Evolutionary conservation across 2,113 vertebrate genomes (phyloP).

Genomic region (Polyodon spathula): DNA sequence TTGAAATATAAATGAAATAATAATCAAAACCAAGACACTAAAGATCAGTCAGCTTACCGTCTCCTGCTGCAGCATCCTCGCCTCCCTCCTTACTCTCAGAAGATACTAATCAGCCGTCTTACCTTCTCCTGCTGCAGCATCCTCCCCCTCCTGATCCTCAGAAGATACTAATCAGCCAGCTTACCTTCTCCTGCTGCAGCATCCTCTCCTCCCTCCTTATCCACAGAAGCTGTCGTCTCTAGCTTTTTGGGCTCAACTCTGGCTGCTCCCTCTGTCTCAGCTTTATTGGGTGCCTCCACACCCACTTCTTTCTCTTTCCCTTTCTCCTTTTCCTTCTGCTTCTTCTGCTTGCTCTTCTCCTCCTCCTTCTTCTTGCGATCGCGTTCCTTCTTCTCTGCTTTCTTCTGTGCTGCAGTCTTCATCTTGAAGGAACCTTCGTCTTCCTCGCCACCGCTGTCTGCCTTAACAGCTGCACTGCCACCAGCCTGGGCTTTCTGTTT

Average conservation of each 20-base stretch:
- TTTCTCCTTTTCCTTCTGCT: conserved; percentile 78
- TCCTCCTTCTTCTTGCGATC: conserved; percentile 87
- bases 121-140: no score
- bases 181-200: conserved; percentile 62
- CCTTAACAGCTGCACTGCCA: conserved; percentile 31
- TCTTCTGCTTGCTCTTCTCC: conserved; percentile 68
- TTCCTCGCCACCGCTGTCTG: conserved; percentile 51
- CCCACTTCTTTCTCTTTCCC: conserved; percentile 63
- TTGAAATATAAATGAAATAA: neutral
- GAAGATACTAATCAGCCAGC: neutral
- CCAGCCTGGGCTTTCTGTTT: conserved; percentile 62
- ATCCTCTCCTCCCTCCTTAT: conserved; percentile 54
- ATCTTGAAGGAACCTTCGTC: conserved; percentile 71
- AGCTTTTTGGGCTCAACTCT: conserved; percentile 33
- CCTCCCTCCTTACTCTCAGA: no score
- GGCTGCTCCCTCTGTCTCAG: conserved; percentile 27
- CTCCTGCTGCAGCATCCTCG: no score
- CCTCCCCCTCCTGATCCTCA: no score
- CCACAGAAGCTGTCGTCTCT: conserved; percentile 33
- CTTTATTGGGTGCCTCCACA: conserved; percentile 37
- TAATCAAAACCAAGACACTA: neutral
- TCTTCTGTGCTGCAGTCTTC: conserved; percentile 94
- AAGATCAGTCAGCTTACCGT: no score
- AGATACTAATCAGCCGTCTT: no score
- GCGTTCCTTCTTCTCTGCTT: conserved; percentile 93